Evolutionary conservation across 1,140 invertebrate genomes (phyloP), one percentile per base, ranked within the genome.

Genomic region (Magallana gigas): DNA sequence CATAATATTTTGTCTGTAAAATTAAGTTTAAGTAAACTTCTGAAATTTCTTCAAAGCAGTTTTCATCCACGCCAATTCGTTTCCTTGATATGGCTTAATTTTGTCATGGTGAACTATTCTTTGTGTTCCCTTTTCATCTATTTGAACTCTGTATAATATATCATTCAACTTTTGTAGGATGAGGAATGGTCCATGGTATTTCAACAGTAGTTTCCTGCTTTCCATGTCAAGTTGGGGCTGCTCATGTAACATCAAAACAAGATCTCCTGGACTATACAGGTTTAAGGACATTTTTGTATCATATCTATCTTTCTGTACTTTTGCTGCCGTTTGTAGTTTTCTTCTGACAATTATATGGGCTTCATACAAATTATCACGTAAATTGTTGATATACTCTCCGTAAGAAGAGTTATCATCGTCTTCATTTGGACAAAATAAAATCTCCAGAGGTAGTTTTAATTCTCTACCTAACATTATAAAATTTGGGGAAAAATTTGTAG

Each of bases 231-330:
- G 16, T n/a, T 64, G 14, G 8, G 62, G 62, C 16, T n/a, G 16
- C 8, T 8, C 62, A 6, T n/a, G 16, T n/a, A n/a, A 7, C 7
- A 64, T n/a, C 7, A 18, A 64, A 7, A 64, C 62, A n/a, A 64
- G 18, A 64, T 64, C 62, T 8, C 62, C 62, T n/a, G 16, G 16
- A 8, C 12, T 14, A 81, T 81, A 81, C 9, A 36, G 76, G 11
- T 12, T 82, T 14, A 82, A 82, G 18, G 16, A 16, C 48, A 48
- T 56, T 56, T 56, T 56, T 29, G 48, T 56, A 48, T 57, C 48
- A n/a, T 88, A 87, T n/a, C 23, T 64, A 81, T 87, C 59, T 85
- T 87, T 90, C 23, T 88, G 80, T 82, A 82, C 58, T 76, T 90
- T 29, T 48, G 80, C 57, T 14, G 36, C 2, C 36, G 1, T 8